Percentiles rank a stretch among this genome's conserved stretches.
These are phyloP conservation scores for Cheirogaleus major DNA, from an alignment of 2,797 vertebrate species.

Conservation along the genomic window DNA sequence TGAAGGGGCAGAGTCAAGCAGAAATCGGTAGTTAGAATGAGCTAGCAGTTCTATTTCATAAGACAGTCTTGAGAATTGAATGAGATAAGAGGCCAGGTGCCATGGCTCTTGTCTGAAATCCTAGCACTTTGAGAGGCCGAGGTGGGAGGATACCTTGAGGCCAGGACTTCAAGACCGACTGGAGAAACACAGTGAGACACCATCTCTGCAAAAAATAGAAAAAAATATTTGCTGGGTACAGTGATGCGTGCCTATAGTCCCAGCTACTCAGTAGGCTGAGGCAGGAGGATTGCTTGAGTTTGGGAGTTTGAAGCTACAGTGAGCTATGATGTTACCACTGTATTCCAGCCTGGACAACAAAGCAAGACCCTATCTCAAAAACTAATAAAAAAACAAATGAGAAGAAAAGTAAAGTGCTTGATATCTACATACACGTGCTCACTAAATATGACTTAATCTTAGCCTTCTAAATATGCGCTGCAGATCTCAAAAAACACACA, in stretches of 20 bases:
- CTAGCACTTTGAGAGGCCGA: background rate
- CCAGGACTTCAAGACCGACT: background rate
- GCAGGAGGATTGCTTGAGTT: background rate
- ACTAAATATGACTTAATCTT: background rate
- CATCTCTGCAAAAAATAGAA: background rate
- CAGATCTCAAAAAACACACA: background rate
- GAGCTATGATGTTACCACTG: background rate
- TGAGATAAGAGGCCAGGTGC: background rate
- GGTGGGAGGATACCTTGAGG: background rate
- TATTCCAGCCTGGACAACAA: background rate
- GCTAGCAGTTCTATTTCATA: background rate
- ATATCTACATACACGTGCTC: background rate
- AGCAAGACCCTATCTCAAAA: background rate
- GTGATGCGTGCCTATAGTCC: background rate
- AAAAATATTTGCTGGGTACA: background rate
- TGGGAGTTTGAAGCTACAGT: background rate
- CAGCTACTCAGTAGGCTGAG: background rate
- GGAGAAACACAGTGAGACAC: background rate
- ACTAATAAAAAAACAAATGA: background rate
- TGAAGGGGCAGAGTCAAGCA: rapidly evolving
- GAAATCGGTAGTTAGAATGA: background rate
- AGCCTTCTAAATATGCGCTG: background rate
- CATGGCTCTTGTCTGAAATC: background rate
- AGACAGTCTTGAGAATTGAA: background rate
- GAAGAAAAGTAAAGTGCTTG: background rate